These are phyloP conservation scores for Cebus imitator DNA, from an alignment of 2,113 vertebrate species.

Conservation along the genomic window DNA sequence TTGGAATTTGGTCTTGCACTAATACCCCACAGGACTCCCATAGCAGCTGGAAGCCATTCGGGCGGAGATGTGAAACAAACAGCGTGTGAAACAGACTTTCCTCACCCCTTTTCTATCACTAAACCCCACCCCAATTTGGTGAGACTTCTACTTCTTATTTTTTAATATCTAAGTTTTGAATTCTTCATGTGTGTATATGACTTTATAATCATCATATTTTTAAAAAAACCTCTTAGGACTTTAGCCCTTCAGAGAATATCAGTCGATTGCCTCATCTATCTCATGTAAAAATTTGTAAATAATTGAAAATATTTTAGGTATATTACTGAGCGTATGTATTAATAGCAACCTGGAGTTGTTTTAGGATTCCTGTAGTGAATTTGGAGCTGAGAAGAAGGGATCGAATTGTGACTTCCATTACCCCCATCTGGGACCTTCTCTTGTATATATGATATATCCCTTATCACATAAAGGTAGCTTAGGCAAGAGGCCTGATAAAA, in stretches of 20 bases:
- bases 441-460: too few species aligned
- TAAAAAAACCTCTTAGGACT: background rate
- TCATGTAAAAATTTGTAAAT: background rate
- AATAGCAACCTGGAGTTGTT: background rate
- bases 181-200: background rate
- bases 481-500: background rate
- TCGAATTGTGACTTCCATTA: background rate
- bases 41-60: background rate
- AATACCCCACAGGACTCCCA: too few species aligned
- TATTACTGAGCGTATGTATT: background rate
- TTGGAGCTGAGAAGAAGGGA: background rate
- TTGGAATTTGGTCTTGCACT: background rate
- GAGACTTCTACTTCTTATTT: background rate
- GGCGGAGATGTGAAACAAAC: background rate
- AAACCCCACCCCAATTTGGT: background rate
- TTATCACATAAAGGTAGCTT: background rate
- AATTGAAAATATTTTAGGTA: background rate
- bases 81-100: background rate
- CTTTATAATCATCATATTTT: background rate
- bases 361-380: background rate
- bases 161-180: background rate
- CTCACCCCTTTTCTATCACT: background rate
- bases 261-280: background rate
- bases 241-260: background rate
- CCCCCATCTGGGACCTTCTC: background rate